A percentile compares a stretch with the other conserved stretches of the same genome.
Conservation (phyloP, 53 echinoderm and acorn worm genomes). For the Mesocentrotus franciscanus region DNA sequence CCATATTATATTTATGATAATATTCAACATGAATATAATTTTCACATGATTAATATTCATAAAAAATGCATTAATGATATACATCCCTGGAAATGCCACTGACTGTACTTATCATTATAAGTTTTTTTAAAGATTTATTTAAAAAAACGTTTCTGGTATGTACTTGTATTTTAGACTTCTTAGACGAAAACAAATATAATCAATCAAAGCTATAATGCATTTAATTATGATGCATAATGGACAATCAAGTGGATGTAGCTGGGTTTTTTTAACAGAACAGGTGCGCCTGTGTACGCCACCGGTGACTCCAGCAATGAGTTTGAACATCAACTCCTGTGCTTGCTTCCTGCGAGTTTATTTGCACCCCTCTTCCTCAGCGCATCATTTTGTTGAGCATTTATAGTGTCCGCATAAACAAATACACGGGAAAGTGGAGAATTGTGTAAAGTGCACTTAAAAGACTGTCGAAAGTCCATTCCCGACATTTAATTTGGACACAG, state of each 20-base stretch:
- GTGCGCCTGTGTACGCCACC: not conserved
- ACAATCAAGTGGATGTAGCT: not conserved
- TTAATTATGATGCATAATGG: not conserved
- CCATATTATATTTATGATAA: no score
- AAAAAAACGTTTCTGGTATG: no score
- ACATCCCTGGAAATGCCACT: no score
- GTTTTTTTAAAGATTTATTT: no score
- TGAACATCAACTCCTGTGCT: not conserved
- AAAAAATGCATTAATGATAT: no score
- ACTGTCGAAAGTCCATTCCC: slow-evolving; percentile 7
- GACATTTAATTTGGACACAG: slow-evolving; percentile 21
- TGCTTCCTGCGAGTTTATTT: not conserved
- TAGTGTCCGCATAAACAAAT: slow-evolving; percentile 26
- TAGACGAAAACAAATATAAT: no score
- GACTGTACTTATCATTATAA: no score
- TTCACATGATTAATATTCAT: no score
- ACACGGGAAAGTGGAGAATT: slow-evolving; percentile 14
- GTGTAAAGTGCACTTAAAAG: slow-evolving; percentile 52
- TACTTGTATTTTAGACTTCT: no score
- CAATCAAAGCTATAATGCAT: no score
- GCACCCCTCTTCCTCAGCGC: not conserved
- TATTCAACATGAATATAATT: no score
- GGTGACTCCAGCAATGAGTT: not conserved
- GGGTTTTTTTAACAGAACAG: not conserved
- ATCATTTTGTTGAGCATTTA: not conserved